Evolutionary conservation across 1,140 invertebrate species (phyloP), one percentile per base, ranked within the genome.

Genomic region (Heliconius melpomene): DNA sequence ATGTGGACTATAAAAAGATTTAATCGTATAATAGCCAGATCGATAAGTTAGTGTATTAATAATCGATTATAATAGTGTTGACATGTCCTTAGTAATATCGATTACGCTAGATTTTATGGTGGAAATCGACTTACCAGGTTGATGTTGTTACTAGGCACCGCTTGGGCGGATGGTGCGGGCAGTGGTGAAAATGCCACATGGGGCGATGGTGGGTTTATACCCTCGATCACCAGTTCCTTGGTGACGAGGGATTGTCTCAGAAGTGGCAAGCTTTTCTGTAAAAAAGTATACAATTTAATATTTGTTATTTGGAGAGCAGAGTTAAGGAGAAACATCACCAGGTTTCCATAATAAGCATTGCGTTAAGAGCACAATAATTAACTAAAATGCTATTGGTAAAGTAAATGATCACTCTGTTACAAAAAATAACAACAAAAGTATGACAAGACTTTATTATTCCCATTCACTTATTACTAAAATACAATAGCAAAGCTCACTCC

Each of bases 161-260:
- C 85, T 36, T 81, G 81, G 52, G 88, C 88, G 13, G 78, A 75
- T 0, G 89, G 85, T 3, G 87, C 77, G 0, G 89, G 83, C 5
- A 91, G 82, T 3, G 81, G 82, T 0, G 89, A 87, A 79, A 93
- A 94, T 2, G 90, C 93, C 7, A 94, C 82, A 72, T 93, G 91
- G 9, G 90, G 86, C 2, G 90, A 82, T 1, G 98, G 99, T 13
- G 98, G 97, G 89, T 97, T 96, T 83, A 99, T 99, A 2, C 98
- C 99, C 83, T 99, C 98, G 86, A 99, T 99, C n/a, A 97, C 96
- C 84, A 99, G 95, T 94, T 99, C 98, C 93, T 98, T 97, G 66
- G 96, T 97, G 72, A 98, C 97, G 78, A 99, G 95, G 7, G 98
- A 99, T 87, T 98, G 98, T 54, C 98, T 96, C 72, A 99, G 95